A percentile compares a stretch with the other conserved stretches of the same genome.
Evolutionary conservation across 2,888 invertebrate species (phyloP).

Genomic region (Danaus chrysippus): DNA sequence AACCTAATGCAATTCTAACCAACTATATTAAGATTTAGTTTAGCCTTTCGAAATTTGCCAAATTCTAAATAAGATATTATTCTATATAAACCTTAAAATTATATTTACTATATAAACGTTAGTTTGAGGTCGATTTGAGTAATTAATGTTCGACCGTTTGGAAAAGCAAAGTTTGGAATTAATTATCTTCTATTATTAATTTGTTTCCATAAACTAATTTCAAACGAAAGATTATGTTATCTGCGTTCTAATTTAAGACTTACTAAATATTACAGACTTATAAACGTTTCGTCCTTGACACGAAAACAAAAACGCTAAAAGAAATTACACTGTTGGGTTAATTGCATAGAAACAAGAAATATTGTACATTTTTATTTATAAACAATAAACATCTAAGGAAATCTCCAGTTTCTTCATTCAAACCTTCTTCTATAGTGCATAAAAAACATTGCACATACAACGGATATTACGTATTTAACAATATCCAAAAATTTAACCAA

Average conservation of each 20-base stretch:
- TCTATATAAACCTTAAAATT: background rate
- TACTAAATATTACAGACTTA: background rate
- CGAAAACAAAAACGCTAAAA: background rate
- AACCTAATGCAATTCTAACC: background rate
- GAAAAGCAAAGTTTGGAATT: background rate
- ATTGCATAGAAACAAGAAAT: background rate
- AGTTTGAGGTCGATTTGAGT: background rate
- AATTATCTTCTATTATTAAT: conserved; percentile 1
- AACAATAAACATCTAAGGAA: background rate
- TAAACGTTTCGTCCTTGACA: conserved; percentile 1
- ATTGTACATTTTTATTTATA: background rate
- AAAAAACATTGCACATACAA: too few species aligned
- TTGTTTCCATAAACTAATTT: background rate
- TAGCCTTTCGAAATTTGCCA: too few species aligned
- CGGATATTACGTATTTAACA: background rate
- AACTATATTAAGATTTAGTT: too few species aligned
- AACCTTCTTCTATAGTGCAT: background rate
- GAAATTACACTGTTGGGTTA: background rate
- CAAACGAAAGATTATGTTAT: background rate
- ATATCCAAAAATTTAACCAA: background rate
- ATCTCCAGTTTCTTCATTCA: background rate
- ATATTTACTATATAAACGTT: background rate
- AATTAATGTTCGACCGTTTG: background rate
- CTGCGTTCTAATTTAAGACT: background rate
- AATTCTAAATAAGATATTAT: background rate